Conservation (phyloP, 2,113 vertebrate genomes). For the Myanophis thanlyinensis region DNA sequence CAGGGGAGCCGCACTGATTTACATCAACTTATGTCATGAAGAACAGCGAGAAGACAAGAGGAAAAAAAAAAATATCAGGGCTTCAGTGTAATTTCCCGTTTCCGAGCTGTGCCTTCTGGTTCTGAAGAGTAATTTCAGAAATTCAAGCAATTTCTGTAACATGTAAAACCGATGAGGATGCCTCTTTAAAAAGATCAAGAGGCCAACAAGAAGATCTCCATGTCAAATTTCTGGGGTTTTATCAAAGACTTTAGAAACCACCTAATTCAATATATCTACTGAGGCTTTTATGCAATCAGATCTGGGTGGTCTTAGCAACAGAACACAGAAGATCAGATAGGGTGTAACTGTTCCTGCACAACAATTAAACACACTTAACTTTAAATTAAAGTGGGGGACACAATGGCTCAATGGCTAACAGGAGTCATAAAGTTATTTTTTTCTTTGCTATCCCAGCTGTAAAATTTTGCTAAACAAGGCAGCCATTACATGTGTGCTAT, state of each 20-base stretch:
- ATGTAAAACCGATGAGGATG: neutral
- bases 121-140: neutral
- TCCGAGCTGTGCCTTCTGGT: conserved; percentile 30
- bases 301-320: neutral
- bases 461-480: no score
- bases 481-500: no score
- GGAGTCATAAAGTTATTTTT: no score
- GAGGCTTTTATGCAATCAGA: no score
- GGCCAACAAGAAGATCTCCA: neutral
- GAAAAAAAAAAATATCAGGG: conserved; percentile 23
- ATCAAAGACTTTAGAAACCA: neutral
- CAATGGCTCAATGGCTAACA: no score
- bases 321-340: neutral
- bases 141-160: fast-evolving
- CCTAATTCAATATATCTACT: no score
- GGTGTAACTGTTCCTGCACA: neutral
- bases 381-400: no score
- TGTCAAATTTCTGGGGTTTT: neutral
- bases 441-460: no score
- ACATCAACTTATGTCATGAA: neutral
- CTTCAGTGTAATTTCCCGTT: conserved; percentile 35
- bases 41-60: neutral
- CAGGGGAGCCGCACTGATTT: conserved; percentile 49
- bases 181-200: neutral
- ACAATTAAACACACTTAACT: no score